Evolutionary conservation across 2,113 vertebrate species (phyloP).

Genomic region (Upupa epops): DNA sequence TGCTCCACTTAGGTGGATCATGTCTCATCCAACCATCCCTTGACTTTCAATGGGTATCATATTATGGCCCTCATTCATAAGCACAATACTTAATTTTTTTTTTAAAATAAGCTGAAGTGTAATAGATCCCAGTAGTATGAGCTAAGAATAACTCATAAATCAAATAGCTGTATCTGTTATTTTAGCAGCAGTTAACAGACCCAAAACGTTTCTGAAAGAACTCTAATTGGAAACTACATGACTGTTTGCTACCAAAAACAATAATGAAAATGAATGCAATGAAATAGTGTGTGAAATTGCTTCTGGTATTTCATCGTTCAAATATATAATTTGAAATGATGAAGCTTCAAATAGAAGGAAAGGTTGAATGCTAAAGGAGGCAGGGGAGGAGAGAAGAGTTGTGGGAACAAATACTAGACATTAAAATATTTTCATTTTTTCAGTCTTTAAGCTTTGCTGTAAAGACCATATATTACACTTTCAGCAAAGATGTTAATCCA

Average conservation of each 20-base stretch:
- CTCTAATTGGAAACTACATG: not conserved
- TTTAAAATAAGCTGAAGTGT: not conserved
- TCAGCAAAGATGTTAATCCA: not conserved
- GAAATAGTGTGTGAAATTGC: constrained; percentile 41
- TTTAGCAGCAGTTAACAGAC: not conserved
- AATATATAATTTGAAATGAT: not conserved
- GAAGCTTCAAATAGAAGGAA: not conserved
- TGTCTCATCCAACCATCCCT: not conserved
- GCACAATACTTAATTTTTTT: not conserved
- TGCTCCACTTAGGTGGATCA: not conserved
- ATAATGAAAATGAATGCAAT: not conserved
- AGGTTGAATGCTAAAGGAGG: not conserved
- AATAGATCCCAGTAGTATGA: not conserved
- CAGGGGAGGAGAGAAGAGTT: not conserved
- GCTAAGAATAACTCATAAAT: not conserved
- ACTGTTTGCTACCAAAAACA: not conserved
- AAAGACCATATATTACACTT: not conserved
- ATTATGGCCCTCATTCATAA: not conserved
- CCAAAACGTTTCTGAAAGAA: not conserved
- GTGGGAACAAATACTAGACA: not conserved
- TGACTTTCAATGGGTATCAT: not conserved
- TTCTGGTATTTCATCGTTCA: constrained; percentile 25
- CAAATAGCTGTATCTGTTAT: not conserved
- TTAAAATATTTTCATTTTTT: not conserved
- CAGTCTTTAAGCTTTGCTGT: not conserved